These are phyloP conservation scores for Plotosus lineatus DNA, from an alignment of 2,113 vertebrate species.

Conservation along the genomic window DNA sequence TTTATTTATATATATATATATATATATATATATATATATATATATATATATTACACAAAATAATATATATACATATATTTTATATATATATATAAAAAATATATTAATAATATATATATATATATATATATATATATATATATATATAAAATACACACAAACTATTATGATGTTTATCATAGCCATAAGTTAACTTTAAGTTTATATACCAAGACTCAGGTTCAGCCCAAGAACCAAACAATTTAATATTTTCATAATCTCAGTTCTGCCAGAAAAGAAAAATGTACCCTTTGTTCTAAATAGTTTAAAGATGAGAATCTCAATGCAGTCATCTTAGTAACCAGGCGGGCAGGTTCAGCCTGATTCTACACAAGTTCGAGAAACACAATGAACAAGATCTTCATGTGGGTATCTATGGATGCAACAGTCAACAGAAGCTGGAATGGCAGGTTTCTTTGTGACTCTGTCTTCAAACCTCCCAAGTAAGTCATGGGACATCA, in stretches of 20 bases:
- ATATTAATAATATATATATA: no score
- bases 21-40: no score
- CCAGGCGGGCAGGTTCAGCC: constrained; percentile 66
- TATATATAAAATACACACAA: no score
- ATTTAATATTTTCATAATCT: background rate
- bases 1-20: no score
- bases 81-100: no score
- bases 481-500: background rate
- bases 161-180: background rate
- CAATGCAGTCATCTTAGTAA: constrained; percentile 49
- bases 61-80: no score
- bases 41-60: no score
- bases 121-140: no score
- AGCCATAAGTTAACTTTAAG: background rate
- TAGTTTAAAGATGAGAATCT: constrained; percentile 39
- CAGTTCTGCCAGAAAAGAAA: background rate
- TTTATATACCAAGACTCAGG: background rate
- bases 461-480: background rate
- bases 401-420: constrained; percentile 60
- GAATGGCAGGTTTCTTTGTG: constrained; percentile 43
- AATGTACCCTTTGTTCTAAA: constrained; percentile 33
- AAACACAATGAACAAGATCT: constrained; percentile 48
- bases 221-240: background rate
- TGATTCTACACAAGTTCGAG: constrained; percentile 58
- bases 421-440: constrained; percentile 62